Conservation (phyloP, 2,888 invertebrate genomes). For the Argynnis bischoffii region DNA sequence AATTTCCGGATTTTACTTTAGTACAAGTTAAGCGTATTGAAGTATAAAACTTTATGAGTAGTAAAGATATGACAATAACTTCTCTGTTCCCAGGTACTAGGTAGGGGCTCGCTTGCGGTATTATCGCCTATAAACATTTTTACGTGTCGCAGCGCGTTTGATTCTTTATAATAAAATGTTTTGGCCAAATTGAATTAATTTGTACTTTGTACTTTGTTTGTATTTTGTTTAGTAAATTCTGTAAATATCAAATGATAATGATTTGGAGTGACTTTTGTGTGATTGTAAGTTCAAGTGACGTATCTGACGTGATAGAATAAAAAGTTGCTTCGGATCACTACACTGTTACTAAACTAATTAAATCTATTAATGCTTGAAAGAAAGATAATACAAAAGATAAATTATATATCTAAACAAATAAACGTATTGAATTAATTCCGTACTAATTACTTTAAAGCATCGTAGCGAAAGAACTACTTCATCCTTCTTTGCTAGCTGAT, state of each 20-base stretch:
- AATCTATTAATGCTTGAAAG: too few species aligned
- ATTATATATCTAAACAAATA: too few species aligned
- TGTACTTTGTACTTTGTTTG: too few species aligned
- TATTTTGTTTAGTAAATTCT: background rate
- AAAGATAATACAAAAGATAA: too few species aligned
- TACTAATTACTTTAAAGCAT: too few species aligned
- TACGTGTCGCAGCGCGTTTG: background rate
- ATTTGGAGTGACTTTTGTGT: background rate
- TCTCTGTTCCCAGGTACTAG: too few species aligned
- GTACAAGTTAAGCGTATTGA: slow-evolving; percentile 15
- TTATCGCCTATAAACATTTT: background rate
- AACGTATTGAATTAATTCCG: too few species aligned
- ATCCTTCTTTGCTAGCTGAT: too few species aligned
- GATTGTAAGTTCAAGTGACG: background rate
- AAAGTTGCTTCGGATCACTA: too few species aligned
- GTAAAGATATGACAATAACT: slow-evolving; percentile 14
- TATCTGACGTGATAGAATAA: too few species aligned
- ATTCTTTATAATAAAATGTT: slow-evolving; percentile 2
- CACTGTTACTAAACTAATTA: too few species aligned
- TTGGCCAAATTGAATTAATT: background rate
- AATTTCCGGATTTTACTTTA: slow-evolving; percentile 14
- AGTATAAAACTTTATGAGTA: slow-evolving; percentile 20
- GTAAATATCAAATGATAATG: background rate
- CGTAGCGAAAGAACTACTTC: too few species aligned
- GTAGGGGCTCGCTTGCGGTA: background rate